Conservation (phyloP, 2,888 invertebrate genomes). For the Pseudoips prasinana region DNA sequence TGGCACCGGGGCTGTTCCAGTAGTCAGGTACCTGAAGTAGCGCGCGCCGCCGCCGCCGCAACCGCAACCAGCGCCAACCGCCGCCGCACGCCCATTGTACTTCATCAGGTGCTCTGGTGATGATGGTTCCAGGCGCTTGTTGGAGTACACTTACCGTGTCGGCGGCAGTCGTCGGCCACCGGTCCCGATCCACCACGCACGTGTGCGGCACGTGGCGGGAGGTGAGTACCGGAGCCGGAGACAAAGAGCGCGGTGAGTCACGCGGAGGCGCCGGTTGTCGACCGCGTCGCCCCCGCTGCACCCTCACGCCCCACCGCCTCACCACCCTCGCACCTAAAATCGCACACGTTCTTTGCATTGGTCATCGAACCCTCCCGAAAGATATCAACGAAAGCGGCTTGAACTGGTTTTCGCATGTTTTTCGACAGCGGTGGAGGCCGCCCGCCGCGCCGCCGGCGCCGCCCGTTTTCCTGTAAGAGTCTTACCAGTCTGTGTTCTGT, state of each 20-base stretch:
- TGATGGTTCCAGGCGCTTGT: slow-evolving; percentile 96
- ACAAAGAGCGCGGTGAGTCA: slow-evolving; percentile 73
- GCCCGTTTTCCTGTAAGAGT: slow-evolving; percentile 55
- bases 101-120: slow-evolving; percentile 99
- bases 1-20: slow-evolving; percentile 91
- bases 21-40: slow-evolving; percentile 99
- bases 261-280: slow-evolving; percentile 60
- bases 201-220: slow-evolving; percentile 49
- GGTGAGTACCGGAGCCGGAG: slow-evolving; percentile 47
- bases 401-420: slow-evolving; percentile 75
- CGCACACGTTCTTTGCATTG: slow-evolving; percentile 65
- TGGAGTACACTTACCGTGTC: slow-evolving; percentile 99
- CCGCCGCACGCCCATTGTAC: slow-evolving; percentile 98
- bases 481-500: slow-evolving; percentile 36
- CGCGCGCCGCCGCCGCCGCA: slow-evolving; percentile 90
- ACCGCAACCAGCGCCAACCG: slow-evolving; percentile 30
- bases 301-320: slow-evolving; percentile 47
- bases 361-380: slow-evolving; percentile 76
- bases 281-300: slow-evolving; percentile 62
- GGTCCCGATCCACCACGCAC: slow-evolving; percentile 31
- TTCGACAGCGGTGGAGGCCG: slow-evolving; percentile 54
- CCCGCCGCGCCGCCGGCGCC: slow-evolving; percentile 28
- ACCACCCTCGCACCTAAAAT: slow-evolving; percentile 66
- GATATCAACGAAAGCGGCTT: slow-evolving; percentile 69
- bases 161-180: slow-evolving; percentile 72